Evolutionary conservation across 2,113 vertebrate species (phyloP).

Genomic region (Crotalus viridis): DNA sequence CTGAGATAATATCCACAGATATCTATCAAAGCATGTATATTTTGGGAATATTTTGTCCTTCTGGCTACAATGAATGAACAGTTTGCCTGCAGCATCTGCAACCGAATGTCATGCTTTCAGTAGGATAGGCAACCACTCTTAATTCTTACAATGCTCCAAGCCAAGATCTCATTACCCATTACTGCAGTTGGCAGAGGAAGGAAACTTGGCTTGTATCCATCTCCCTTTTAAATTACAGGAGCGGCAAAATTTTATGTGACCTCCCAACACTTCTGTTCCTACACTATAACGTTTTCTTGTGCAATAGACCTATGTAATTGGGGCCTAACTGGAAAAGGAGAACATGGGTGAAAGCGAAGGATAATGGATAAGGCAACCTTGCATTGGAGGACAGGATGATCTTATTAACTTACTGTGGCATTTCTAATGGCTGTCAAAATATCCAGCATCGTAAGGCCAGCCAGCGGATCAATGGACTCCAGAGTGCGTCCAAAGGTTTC

Average conservation of each 20-base stretch:
- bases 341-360: background rate
- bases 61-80: background rate
- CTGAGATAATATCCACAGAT: background rate
- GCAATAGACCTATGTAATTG: too few relatives aligned
- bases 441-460: conserved; percentile 75
- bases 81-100: background rate
- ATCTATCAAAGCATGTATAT: background rate
- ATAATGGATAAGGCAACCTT: too few relatives aligned
- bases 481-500: conserved; percentile 80
- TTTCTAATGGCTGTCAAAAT: conserved; percentile 81
- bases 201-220: background rate
- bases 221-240: background rate
- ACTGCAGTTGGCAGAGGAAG: background rate
- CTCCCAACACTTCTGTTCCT: background rate
- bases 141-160: background rate
- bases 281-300: background rate
- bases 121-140: background rate
- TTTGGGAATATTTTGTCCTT: background rate
- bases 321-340: background rate
- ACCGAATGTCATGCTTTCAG: background rate
- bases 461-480: conserved; percentile 78
- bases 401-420: conserved; percentile 62
- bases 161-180: background rate
- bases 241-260: background rate
- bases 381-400: background rate